phyloP scores from a whole-genome alignment of 2,888 invertebrate genomes.

The Clepsis dumicolana region DNA sequence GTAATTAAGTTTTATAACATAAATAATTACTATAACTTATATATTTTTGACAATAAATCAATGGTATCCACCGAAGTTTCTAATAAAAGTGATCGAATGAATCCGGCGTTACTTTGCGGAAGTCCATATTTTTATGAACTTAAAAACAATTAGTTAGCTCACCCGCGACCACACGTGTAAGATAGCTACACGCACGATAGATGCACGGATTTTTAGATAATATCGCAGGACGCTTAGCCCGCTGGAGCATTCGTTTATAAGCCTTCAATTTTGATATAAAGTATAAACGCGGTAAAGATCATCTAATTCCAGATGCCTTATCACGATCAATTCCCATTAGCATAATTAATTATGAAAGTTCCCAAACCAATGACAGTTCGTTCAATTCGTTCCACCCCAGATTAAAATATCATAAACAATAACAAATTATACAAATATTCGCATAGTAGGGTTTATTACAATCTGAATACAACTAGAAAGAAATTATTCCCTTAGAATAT shows the following conservation, averaged over 20 bases:
- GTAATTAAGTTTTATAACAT: not conserved
- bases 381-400: not conserved
- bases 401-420: not conserved
- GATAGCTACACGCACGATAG: no score
- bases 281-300: not conserved
- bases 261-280: not conserved
- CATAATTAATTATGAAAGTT: not conserved
- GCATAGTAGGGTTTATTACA: no score
- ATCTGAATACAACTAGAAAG: no score
- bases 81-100: no score
- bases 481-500: no score
- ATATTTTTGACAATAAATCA: not conserved
- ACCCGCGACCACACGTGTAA: no score
- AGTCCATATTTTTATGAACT: no score
- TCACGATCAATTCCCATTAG: not conserved
- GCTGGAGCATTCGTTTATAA: not conserved
- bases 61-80: no score
- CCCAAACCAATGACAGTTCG: not conserved
- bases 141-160: no score
- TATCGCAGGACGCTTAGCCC: no score
- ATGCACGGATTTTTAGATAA: no score
- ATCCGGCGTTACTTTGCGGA: no score
- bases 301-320: not conserved
- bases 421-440: constrained; percentile 11
- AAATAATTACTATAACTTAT: not conserved